A percentile compares a stretch with the other conserved stretches of the same genome.
phyloP scores from a whole-genome alignment of 2,797 vertebrate species.

The Natrix natrix region DNA sequence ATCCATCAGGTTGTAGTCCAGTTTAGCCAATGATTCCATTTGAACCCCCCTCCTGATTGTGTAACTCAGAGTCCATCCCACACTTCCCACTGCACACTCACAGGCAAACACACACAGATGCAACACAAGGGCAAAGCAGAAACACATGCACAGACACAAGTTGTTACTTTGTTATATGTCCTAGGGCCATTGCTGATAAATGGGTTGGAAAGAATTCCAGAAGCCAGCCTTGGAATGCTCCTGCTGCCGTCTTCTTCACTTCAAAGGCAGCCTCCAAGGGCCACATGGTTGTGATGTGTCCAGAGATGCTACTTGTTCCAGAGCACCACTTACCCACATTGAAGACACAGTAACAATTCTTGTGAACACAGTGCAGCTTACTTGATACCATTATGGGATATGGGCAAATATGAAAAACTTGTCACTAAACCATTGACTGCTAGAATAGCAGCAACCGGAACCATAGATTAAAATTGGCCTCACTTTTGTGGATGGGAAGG shows the following conservation, averaged over 20 bases:
- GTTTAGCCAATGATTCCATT: not conserved
- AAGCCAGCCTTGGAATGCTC: not conserved
- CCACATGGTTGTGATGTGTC: not conserved
- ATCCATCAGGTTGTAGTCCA: not conserved
- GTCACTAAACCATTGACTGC: not conserved
- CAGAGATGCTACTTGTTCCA: not conserved
- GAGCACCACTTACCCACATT: not conserved
- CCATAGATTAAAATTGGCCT: not conserved
- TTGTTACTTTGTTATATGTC: not conserved
- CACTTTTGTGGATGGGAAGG: not conserved
- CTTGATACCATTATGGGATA: not conserved
- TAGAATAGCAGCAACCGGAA: not conserved
- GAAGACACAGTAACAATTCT: not conserved
- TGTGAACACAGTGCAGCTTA: not conserved
- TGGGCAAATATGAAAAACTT: not conserved
- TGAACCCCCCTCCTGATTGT: not conserved
- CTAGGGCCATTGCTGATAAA: not conserved
- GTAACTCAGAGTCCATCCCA: not conserved
- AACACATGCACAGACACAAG: not conserved
- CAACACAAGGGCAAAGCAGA: not conserved
- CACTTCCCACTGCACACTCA: not conserved
- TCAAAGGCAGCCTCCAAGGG: not conserved
- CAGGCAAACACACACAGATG: not conserved
- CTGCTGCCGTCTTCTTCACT: not conserved
- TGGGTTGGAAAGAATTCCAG: not conserved